phyloP scores from a whole-genome alignment of 2,797 vertebrate genomes.

The Cirrhinus mrigala region DNA sequence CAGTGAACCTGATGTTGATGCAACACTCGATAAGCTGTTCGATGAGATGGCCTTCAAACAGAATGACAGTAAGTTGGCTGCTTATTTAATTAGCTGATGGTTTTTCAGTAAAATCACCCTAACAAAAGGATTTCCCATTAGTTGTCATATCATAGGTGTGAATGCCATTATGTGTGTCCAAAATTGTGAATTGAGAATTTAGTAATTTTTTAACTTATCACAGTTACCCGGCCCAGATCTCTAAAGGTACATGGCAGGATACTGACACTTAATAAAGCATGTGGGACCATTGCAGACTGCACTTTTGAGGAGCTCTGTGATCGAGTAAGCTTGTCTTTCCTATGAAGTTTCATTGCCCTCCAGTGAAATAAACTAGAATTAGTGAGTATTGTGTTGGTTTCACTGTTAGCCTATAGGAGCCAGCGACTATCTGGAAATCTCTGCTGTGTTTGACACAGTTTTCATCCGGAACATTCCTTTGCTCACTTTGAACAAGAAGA shows the following conservation, averaged over 20 bases:
- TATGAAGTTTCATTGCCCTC: neutral
- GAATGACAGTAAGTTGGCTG: constrained; percentile 93
- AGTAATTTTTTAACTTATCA: constrained; percentile 56
- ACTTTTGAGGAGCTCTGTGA: constrained; percentile 98
- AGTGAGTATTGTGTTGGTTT: constrained; percentile 3
- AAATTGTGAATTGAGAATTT: neutral
- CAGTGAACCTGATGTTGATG: constrained; percentile 91
- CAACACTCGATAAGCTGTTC: constrained; percentile 93
- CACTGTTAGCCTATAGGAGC: constrained; percentile 90
- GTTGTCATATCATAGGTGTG: neutral
- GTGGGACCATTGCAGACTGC: constrained; percentile 94
- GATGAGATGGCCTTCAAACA: constrained; percentile 98
- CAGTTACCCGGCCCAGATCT: constrained; percentile 96
- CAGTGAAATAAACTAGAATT: neutral
- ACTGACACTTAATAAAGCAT: constrained; percentile 91
- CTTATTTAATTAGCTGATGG: neutral
- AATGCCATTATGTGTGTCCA: neutral
- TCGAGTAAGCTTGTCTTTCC: constrained; percentile 81
- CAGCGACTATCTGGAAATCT: constrained; percentile 95
- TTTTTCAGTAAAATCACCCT: neutral
- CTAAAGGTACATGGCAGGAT: constrained; percentile 93
- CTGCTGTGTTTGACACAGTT: constrained; percentile 89
- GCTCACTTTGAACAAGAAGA: constrained; percentile 89
- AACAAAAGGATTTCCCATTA: neutral
- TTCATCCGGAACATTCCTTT: constrained; percentile 92